phyloP scores from a whole-genome alignment of 2,113 vertebrate genomes.

The Genyomyrus donnyi region DNA sequence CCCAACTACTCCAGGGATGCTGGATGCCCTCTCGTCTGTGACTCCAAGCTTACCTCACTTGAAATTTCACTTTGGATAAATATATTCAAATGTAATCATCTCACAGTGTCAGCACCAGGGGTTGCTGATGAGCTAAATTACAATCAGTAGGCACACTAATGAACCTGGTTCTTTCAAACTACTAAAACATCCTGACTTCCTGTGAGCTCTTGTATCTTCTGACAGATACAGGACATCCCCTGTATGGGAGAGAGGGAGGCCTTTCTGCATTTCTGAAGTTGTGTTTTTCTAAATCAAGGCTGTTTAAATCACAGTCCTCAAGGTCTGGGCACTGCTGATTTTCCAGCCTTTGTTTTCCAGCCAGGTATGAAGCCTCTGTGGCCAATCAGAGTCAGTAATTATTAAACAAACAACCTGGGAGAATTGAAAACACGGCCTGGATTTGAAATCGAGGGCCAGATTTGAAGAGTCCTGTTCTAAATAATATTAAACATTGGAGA shows the following conservation, averaged over 20 bases:
- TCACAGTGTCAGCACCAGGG: background rate
- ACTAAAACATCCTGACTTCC: background rate
- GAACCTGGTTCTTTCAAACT: background rate
- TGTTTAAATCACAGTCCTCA: background rate
- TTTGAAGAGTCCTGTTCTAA: background rate
- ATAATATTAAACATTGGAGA: background rate
- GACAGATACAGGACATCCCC: background rate
- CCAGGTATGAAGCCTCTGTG: background rate
- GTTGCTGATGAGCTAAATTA: background rate
- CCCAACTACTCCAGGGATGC: background rate
- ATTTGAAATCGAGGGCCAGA: background rate
- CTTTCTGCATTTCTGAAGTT: background rate
- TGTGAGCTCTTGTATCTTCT: background rate
- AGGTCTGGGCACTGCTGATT: background rate
- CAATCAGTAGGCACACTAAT: background rate
- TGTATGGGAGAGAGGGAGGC: background rate
- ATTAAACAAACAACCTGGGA: background rate
- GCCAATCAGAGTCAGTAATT: background rate
- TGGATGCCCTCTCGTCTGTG: background rate
- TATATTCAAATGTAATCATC: background rate
- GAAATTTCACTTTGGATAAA: background rate
- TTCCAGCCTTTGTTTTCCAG: background rate
- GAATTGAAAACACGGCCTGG: background rate
- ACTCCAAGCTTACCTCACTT: background rate
- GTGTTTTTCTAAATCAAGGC: background rate